phyloP scores from a whole-genome alignment of 2,797 vertebrate species.

The Rhinichthys osculus region DNA sequence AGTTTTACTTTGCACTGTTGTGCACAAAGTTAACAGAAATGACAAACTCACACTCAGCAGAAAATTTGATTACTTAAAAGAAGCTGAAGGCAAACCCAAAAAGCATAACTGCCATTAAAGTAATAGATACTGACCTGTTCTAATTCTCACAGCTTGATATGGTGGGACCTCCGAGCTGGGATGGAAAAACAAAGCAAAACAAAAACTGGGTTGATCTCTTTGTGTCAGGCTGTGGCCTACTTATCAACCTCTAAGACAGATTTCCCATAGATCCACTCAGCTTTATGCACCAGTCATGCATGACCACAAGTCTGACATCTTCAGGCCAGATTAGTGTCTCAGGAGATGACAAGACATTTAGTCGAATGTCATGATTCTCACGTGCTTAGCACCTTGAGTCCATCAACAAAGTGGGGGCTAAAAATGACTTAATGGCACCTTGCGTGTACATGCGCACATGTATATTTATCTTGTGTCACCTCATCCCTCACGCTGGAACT shows the following conservation, averaged over 20 bases:
- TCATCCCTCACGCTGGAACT: constrained; percentile 38
- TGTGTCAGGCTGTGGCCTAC: constrained; percentile 44
- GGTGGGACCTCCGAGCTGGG: constrained; percentile 77
- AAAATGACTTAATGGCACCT: constrained; percentile 25
- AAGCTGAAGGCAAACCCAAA: neutral
- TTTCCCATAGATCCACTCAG: constrained; percentile 58
- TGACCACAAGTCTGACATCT: constrained; percentile 46
- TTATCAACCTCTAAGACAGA: constrained; percentile 53
- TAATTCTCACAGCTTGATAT: constrained; percentile 78
- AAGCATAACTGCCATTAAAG: neutral
- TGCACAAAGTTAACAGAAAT: neutral
- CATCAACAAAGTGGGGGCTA: constrained; percentile 7
- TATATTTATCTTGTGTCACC: constrained; percentile 4
- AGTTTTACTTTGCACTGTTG: neutral
- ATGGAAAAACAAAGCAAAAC: constrained; percentile 48
- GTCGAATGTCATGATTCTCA: constrained; percentile 33
- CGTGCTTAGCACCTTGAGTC: constrained; percentile 33
- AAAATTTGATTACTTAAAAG: neutral
- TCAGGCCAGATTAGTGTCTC: constrained; percentile 48
- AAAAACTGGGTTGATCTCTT: constrained; percentile 35
- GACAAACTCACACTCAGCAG: neutral
- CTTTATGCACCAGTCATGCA: constrained; percentile 43
- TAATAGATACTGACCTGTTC: constrained; percentile 76
- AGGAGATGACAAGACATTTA: constrained; percentile 44
- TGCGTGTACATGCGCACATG: neutral